Conservation (phyloP, 2,888 invertebrate genomes). For the Hedya salicella region DNA sequence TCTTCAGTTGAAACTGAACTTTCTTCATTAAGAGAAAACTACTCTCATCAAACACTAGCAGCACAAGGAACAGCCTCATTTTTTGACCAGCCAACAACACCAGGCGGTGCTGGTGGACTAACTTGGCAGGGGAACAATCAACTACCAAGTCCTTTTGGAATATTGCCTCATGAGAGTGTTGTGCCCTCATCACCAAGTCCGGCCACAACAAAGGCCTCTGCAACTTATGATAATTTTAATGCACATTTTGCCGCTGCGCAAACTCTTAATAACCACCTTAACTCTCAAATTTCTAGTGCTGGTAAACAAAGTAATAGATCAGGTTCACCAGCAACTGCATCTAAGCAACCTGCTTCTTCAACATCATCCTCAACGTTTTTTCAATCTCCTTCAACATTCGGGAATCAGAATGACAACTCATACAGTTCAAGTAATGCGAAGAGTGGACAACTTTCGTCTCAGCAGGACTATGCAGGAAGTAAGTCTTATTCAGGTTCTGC, state of each 20-base stretch:
- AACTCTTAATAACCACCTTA: conserved; percentile 86
- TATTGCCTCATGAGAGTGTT: conserved; percentile 91
- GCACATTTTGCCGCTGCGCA: conserved; percentile 89
- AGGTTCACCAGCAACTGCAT: conserved; percentile 82
- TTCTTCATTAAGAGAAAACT: conserved; percentile 85
- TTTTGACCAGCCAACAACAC: conserved; percentile 87
- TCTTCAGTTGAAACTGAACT: conserved; percentile 85
- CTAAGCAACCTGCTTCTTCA: conserved; percentile 82
- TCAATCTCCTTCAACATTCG: conserved; percentile 86
- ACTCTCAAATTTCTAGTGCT: conserved; percentile 86
- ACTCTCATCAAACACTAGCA: conserved; percentile 84
- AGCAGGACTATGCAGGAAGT: conserved; percentile 85
- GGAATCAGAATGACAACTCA: conserved; percentile 84
- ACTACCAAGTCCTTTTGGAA: conserved; percentile 90
- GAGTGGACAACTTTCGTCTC: conserved; percentile 81
- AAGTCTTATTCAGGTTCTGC: conserved; percentile 86
- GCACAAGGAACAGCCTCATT: conserved; percentile 86
- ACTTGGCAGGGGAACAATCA: conserved; percentile 91
- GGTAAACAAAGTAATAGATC: conserved; percentile 84
- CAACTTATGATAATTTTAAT: conserved; percentile 88
- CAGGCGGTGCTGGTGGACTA: conserved; percentile 79
- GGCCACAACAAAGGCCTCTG: conserved; percentile 85
- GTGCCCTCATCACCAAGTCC: conserved; percentile 87
- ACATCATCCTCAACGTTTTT: conserved; percentile 86
- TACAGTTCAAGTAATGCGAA: conserved; percentile 85